phyloP scores from a whole-genome alignment of 2,797 vertebrate species.

The Melanotaenia trifasciata region DNA sequence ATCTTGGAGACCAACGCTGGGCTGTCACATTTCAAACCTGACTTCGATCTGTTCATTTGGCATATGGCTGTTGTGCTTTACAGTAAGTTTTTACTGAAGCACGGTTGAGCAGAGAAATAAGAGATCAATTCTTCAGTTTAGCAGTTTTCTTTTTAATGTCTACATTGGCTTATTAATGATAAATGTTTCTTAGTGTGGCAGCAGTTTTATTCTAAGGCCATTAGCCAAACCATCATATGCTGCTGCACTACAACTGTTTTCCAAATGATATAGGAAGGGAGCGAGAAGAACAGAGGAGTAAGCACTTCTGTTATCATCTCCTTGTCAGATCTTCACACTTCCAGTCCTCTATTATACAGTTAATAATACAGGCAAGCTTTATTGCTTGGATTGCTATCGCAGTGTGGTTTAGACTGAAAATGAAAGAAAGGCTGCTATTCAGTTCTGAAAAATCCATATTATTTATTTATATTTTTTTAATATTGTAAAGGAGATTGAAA shows the following conservation, averaged over 20 bases:
- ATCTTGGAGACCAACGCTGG: constrained; percentile 21
- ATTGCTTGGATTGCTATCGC: constrained; percentile 60
- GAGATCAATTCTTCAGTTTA: constrained; percentile 53
- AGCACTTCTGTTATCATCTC: constrained; percentile 79
- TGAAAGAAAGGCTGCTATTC: constrained; percentile 50
- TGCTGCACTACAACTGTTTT: constrained; percentile 66
- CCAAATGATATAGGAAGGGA: constrained; percentile 74
- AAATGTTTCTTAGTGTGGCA: constrained; percentile 65
- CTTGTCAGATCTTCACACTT: constrained; percentile 73
- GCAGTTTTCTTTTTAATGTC: constrained; percentile 61
- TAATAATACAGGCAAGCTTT: constrained; percentile 75
- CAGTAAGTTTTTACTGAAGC: constrained; percentile 48
- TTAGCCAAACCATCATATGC: constrained; percentile 65
- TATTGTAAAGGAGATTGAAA: constrained; percentile 39
- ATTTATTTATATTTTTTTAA: constrained; percentile 23
- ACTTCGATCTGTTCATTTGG: constrained; percentile 39
- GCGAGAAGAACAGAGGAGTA: constrained; percentile 64
- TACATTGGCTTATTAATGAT: constrained; percentile 64
- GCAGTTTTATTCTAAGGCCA: constrained; percentile 69
- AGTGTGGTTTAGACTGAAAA: constrained; percentile 42
- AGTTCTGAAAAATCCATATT: constrained; percentile 61
- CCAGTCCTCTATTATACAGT: constrained; percentile 70
- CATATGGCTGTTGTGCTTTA: constrained; percentile 34
- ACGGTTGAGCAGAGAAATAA: constrained; percentile 20
- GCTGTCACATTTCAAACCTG: constrained; percentile 18